Evolutionary conservation across 2,797 vertebrate species (phyloP).

Genomic region (Balearica regulorum): DNA sequence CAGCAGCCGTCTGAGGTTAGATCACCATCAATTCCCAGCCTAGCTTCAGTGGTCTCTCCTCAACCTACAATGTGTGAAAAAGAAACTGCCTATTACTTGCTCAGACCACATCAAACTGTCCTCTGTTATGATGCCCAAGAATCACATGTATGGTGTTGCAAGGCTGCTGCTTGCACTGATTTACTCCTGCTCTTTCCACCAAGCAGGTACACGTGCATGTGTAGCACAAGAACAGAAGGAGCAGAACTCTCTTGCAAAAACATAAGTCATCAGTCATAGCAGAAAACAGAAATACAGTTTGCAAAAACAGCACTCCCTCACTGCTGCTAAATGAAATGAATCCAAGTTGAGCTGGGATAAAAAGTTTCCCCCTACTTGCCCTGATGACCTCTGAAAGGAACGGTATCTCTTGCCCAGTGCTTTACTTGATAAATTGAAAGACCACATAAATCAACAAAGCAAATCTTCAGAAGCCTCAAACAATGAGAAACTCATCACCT

Average conservation of each 20-base stretch:
- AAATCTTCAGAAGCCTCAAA: not conserved
- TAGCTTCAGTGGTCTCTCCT: not conserved
- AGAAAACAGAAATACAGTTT: not conserved
- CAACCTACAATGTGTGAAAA: not conserved
- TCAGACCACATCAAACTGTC: not conserved
- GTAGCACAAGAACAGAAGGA: not conserved
- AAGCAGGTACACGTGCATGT: rapidly evolving
- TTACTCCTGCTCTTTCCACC: not conserved
- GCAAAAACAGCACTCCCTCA: not conserved
- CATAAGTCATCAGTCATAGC: not conserved
- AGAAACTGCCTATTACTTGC: not conserved
- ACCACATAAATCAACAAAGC: not conserved
- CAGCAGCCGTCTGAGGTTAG: not conserved
- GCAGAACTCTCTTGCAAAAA: not conserved
- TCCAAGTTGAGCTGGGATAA: not conserved
- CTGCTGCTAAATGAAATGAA: not conserved
- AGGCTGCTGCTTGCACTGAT: not conserved
- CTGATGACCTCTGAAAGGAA: not conserved
- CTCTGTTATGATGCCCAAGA: not conserved
- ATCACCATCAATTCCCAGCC: not conserved
- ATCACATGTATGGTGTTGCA: not conserved
- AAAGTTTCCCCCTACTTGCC: not conserved
- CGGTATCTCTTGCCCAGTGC: not conserved
- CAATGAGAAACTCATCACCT: not conserved
- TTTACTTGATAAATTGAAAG: not conserved